Percentiles rank a stretch among this genome's conserved stretches.
Conservation (phyloP, 2,113 vertebrate genomes). For the Thermophis baileyi region DNA sequence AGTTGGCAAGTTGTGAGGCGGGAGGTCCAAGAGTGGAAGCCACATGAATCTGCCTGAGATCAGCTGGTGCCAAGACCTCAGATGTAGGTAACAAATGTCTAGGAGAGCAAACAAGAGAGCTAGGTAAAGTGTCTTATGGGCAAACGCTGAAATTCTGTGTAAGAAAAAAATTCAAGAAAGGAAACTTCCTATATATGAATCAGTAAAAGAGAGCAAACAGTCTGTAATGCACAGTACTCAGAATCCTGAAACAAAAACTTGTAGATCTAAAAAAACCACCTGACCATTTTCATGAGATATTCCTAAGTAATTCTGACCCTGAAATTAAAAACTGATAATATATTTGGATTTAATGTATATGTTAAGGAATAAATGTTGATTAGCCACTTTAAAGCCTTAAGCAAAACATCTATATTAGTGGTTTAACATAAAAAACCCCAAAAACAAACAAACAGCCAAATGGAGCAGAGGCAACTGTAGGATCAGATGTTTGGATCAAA, state of each 20-base stretch:
- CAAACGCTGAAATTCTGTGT: not conserved
- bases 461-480: not conserved
- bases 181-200: not conserved
- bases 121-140: not conserved
- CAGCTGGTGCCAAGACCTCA: constrained; percentile 79
- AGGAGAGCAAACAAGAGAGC: not conserved
- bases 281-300: not conserved
- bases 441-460: not conserved
- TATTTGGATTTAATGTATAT: not conserved
- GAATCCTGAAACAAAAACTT: not conserved
- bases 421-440: not conserved
- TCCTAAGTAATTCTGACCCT: not conserved
- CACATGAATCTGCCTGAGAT: constrained; percentile 84
- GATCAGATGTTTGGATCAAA: not conserved
- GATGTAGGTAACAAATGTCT: constrained; percentile 81
- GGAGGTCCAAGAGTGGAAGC: constrained; percentile 77
- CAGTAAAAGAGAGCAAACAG: not conserved
- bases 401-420: not conserved
- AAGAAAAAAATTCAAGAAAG: not conserved
- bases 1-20: constrained; percentile 70
- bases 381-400: not conserved
- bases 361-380: not conserved
- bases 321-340: not conserved
- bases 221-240: not conserved
- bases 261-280: not conserved